These are phyloP conservation scores for Plumapathes pennacea DNA, from an alignment of 92 coral and sea anemone genomes.

Conservation along the genomic window DNA sequence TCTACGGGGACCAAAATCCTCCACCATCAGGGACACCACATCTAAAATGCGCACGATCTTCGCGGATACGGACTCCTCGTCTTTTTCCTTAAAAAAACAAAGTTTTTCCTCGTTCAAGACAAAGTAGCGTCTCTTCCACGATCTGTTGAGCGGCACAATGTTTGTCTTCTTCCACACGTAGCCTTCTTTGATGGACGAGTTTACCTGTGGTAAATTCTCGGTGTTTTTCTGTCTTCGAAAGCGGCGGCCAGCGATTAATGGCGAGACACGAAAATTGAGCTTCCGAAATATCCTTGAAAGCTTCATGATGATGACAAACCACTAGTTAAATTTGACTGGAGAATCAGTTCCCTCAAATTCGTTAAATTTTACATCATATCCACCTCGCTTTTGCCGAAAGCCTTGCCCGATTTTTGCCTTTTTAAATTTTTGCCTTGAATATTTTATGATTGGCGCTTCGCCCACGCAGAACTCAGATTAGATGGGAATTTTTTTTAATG, in stretches of 20 bases:
- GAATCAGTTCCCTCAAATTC: too few relatives aligned
- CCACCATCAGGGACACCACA: constrained; percentile 72
- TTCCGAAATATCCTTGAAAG: constrained; percentile 54
- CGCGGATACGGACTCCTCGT: constrained; percentile 40
- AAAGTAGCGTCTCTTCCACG: constrained; percentile 75
- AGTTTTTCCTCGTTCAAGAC: constrained; percentile 65
- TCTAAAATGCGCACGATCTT: constrained; percentile 72
- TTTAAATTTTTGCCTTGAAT: too few relatives aligned
- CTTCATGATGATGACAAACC: too few relatives aligned
- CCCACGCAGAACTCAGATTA: too few relatives aligned
- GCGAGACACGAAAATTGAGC: constrained; percentile 32
- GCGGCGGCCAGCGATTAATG: constrained; percentile 16
- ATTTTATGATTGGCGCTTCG: too few relatives aligned
- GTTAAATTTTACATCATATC: too few relatives aligned
- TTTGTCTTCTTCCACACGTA: constrained; percentile 65
- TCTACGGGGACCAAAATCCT: constrained; percentile 70
- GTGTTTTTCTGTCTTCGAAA: constrained; percentile 30
- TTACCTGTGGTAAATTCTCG: too few relatives aligned
- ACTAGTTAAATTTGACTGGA: too few relatives aligned
- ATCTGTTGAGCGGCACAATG: constrained; percentile 20
- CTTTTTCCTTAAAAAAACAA: constrained; percentile 65
- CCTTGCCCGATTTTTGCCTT: too few relatives aligned
- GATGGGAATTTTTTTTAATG: too few relatives aligned
- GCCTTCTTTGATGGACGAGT: constrained; percentile 64
- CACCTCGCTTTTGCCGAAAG: too few relatives aligned